Conservation (phyloP, 2,888 invertebrate species). For the Nudaria mundana region DNA sequence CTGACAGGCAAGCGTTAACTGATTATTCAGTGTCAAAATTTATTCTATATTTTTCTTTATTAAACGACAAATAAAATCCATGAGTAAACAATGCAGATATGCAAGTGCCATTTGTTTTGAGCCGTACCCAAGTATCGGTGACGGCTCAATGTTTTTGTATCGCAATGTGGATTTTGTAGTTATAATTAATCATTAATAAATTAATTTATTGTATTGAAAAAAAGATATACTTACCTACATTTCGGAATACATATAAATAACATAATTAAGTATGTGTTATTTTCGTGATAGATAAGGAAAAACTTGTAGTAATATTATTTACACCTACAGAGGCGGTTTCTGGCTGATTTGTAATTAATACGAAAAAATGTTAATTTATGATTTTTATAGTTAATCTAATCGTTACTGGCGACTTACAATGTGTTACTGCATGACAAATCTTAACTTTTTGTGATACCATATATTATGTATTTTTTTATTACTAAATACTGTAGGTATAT, state of each 20-base stretch:
- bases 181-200: slow-evolving; percentile 61
- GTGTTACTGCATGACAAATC: slow-evolving; percentile 61
- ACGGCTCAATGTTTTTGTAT: slow-evolving; percentile 57
- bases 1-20: slow-evolving; percentile 85
- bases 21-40: slow-evolving; percentile 77
- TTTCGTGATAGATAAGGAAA: slow-evolving; percentile 75
- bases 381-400: slow-evolving; percentile 39
- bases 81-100: slow-evolving; percentile 68
- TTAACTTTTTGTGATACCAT: slow-evolving; percentile 39
- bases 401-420: slow-evolving; percentile 53
- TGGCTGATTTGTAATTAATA: slow-evolving; percentile 60
- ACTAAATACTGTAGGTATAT: not conserved
- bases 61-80: slow-evolving; percentile 52
- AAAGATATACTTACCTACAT: slow-evolving; percentile 66
- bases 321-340: slow-evolving; percentile 63
- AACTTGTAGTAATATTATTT: slow-evolving; percentile 63
- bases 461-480: slow-evolving; percentile 31
- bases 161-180: slow-evolving; percentile 59
- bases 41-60: slow-evolving; percentile 50
- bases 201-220: slow-evolving; percentile 64
- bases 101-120: slow-evolving; percentile 77
- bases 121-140: slow-evolving; percentile 58
- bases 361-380: slow-evolving; percentile 44
- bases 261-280: slow-evolving; percentile 58
- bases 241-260: slow-evolving; percentile 68